Evolutionary conservation across 2,888 invertebrate species (phyloP).

Genomic region (Agriopis marginaria): DNA sequence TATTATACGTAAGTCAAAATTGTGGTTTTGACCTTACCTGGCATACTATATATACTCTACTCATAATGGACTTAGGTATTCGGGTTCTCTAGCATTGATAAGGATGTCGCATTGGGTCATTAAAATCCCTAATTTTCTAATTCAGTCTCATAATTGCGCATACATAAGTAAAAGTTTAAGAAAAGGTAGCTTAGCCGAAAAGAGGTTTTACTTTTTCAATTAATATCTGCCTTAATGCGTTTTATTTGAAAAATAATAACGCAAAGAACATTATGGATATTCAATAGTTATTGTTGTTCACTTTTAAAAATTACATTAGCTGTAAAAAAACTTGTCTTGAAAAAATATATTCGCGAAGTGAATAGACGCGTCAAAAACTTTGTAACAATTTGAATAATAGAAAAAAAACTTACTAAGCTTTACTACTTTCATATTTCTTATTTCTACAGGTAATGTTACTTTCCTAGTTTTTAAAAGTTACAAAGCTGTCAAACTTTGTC

Average conservation of each 20-base stretch:
- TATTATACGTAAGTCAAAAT: neutral
- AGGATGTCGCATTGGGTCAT: slow-evolving; percentile 57
- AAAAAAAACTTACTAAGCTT: neutral
- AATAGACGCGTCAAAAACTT: slow-evolving; percentile 2
- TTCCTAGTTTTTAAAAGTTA: neutral
- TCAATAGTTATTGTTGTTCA: too few species aligned
- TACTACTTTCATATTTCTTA: neutral
- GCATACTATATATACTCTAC: slow-evolving; percentile 5
- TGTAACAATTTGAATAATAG: neutral
- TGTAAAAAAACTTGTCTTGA: neutral
- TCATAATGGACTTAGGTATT: slow-evolving; percentile 46
- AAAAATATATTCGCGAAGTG: neutral
- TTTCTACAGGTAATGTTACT: neutral
- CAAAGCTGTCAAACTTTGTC: neutral
- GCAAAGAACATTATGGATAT: too few species aligned
- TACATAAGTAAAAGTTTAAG: slow-evolving; percentile 71
- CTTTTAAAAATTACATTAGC: too few species aligned
- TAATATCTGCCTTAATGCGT: neutral
- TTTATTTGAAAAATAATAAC: neutral
- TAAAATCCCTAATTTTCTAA: slow-evolving; percentile 72
- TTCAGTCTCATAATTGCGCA: slow-evolving; percentile 84
- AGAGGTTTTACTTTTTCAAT: slow-evolving; percentile 37
- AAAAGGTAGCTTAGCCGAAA: slow-evolving; percentile 43
- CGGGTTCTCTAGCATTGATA: slow-evolving; percentile 53
- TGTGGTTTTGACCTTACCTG: neutral